Evolutionary conservation across 2,797 vertebrate genomes (phyloP).

Genomic region (Alfaro cultratus): DNA sequence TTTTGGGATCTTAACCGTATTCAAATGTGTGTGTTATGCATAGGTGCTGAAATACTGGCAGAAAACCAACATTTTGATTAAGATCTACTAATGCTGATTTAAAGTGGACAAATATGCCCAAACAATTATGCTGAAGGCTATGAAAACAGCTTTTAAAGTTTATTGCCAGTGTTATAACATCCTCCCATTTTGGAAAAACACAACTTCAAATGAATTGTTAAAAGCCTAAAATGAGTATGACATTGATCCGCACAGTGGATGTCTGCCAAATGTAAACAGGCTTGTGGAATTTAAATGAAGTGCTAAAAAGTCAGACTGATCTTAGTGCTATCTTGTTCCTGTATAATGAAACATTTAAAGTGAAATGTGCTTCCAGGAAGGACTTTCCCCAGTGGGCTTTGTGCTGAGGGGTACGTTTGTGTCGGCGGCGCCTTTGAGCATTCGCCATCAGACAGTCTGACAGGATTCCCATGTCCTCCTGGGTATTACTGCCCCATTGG

Average conservation of each 20-base stretch:
- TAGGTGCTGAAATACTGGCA: not conserved
- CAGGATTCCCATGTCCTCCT: constrained; percentile 70
- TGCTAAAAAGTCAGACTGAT: not conserved
- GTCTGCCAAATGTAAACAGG: not conserved
- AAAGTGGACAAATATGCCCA: not conserved
- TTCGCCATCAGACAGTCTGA: constrained; percentile 64
- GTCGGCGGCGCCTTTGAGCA: constrained; percentile 64
- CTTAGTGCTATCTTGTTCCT: not conserved
- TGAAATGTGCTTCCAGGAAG: constrained; percentile 66
- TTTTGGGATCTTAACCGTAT: not conserved
- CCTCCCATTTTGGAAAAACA: not conserved
- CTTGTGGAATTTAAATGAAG: not conserved
- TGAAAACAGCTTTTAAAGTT: not conserved
- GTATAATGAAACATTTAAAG: constrained; percentile 13
- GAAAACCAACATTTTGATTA: not conserved
- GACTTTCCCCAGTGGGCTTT: constrained; percentile 72
- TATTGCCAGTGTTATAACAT: not conserved
- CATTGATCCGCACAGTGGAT: not conserved
- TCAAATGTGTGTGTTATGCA: not conserved
- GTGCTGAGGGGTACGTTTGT: constrained; percentile 80
- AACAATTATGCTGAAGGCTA: not conserved
- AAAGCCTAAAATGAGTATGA: not conserved
- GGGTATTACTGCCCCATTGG: constrained; percentile 82
- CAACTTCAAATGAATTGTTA: not conserved
- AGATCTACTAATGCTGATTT: not conserved